These are phyloP conservation scores for Ichneumoninae sp. DNA, from an alignment of 2,888 invertebrate species.

Conservation along the genomic window DNA sequence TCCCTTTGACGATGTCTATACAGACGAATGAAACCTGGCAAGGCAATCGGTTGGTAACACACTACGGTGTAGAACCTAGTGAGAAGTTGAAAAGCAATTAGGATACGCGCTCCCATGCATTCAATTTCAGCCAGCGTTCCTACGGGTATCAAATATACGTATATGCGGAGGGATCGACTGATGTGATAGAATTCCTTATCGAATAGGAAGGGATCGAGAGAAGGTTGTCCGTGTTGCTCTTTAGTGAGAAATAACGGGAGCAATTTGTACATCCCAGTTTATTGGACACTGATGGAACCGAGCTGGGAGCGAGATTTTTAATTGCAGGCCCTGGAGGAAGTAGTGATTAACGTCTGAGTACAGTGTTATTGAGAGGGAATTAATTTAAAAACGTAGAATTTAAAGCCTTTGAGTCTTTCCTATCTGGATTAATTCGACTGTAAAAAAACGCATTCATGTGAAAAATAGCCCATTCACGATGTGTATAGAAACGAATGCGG, in stretches of 20 bases:
- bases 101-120: conserved; percentile 14
- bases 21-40: background rate
- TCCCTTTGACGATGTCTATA: too few species aligned
- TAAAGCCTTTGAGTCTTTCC: too few species aligned
- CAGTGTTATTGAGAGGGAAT: too few species aligned
- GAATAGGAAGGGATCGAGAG: background rate
- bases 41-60: too few species aligned
- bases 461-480: too few species aligned
- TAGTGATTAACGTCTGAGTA: too few species aligned
- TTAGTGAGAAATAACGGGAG: background rate
- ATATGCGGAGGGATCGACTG: background rate
- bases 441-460: too few species aligned
- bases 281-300: background rate
- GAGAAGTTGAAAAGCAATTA: conserved; percentile 36
- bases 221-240: background rate
- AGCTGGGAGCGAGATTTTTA: background rate
- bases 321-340: background rate
- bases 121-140: background rate
- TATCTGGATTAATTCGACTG: too few species aligned
- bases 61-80: background rate
- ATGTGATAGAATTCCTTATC: conserved; percentile 14
- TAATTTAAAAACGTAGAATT: too few species aligned
- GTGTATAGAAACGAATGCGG: too few species aligned
- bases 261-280: conserved; percentile 21
- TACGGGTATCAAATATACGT: background rate